Base-by-base conservation (phyloP, 2,888 invertebrate genomes). In the Malachius bipustulatus region DNA sequence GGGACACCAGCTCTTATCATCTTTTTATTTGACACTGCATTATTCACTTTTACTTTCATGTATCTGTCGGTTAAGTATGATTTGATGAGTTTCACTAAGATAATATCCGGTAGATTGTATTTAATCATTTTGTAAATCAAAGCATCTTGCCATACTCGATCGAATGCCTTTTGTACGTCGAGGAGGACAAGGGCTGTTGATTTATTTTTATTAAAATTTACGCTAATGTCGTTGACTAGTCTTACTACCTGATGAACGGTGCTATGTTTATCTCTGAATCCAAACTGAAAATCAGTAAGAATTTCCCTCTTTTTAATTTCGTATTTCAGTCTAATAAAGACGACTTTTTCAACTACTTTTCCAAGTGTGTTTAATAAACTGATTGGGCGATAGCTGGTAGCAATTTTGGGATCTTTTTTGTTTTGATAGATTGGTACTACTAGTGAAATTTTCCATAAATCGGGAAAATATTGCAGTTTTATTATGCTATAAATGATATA, bases 171-270 rank as follows among this genome's bases (percentile, higher is more conserved):
- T n/a, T 51, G 48, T 4, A 57, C 50, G 27, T 56, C 52, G 11
- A 57, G 33, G 9, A 57, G 38, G 1, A 49, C 32, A 42, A 55
- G 45, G 0, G 43, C 43, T n/a, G 54, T 52, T 2, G 38, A 34
- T 3, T 44, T 39, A 2, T 46, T 41, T 28, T 42, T 43, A 32
- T n/a, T n/a, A n/a, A n/a, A n/a, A n/a, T n/a, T n/a, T n/a, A n/a
- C n/a, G n/a, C n/a, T n/a, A n/a, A n/a, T 55, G 52, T 10, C 48
- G 54, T 3, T 47, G 44, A 3, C 38, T 13, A 59, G 49, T 40
- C 54, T 33, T 0, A 37, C 35, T 2, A 56, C 35, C 42, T 57
- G 53, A 26, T 47, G 46, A 1, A 44, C 43, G 2, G 55, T 54
- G 27, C 40, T 49, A 31, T 54, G 55, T 14, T 42, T 35, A 2